A percentile compares a stretch with the other conserved stretches of the same genome.
Conservation (phyloP, 2,888 invertebrate genomes). For the Clitarchus hookeri region DNA sequence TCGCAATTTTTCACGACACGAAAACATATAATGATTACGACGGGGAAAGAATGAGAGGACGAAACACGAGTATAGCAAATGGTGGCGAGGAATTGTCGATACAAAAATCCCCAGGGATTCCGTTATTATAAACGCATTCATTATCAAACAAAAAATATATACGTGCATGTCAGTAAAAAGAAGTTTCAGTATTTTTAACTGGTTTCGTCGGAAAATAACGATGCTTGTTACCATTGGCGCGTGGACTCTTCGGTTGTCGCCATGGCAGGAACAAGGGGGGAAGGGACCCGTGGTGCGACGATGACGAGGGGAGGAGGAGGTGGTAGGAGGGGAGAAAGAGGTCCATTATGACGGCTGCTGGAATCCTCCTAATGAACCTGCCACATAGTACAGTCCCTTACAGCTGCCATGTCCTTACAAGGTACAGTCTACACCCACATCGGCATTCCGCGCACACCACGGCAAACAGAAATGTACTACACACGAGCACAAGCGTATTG, state of each 20-base stretch:
- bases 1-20: neutral
- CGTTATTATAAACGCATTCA: conserved; percentile 42
- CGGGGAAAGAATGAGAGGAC: neutral
- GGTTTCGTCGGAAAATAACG: conserved; percentile 48
- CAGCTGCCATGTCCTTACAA: conserved; percentile 20
- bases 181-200: conserved; percentile 42
- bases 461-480: too few species aligned
- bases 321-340: conserved; percentile 38
- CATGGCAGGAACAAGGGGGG: conserved; percentile 47
- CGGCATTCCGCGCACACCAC: too few species aligned
- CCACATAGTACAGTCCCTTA: conserved; percentile 40
- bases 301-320: neutral
- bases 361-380: conserved; percentile 49
- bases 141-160: conserved; percentile 36
- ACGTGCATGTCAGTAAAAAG: conserved; percentile 36
- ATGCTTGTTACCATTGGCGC: conserved; percentile 51
- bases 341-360: conserved; percentile 49
- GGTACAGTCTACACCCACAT: neutral
- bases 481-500: too few species aligned
- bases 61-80: conserved; percentile 17
- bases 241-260: conserved; percentile 48
- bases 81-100: conserved; percentile 10
- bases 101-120: conserved; percentile 31
- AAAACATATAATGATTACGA: conserved; percentile 14
- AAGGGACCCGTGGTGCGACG: conserved; percentile 34